Evolutionary conservation across 64 coral and sea anemone genomes (phyloP).

Genomic region (Cladopsammia gracilis): DNA sequence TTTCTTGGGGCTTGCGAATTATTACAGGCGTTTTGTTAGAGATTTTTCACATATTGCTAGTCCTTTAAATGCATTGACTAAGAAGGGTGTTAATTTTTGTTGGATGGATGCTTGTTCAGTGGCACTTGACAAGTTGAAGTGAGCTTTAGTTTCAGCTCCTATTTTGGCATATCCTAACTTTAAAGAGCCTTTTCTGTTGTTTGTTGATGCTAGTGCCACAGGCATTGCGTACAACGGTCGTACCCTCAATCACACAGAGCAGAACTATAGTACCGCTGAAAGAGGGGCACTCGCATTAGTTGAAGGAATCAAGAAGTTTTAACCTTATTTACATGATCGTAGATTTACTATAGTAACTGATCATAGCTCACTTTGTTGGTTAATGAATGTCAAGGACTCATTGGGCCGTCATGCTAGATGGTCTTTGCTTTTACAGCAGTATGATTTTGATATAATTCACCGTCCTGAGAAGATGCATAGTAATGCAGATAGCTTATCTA

Average conservation of each 20-base stretch:
- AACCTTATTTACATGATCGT: conserved; percentile 13
- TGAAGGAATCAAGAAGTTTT: neutral
- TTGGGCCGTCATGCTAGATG: neutral
- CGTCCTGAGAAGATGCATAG: neutral
- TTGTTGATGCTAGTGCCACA: neutral
- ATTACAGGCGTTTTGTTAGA: conserved; percentile 42
- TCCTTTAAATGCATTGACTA: neutral
- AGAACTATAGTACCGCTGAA: conserved; percentile 10
- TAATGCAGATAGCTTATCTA: conserved; percentile 6
- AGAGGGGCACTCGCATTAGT: conserved; percentile 35
- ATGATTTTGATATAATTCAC: conserved; percentile 39
- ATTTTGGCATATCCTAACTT: conserved; percentile 51
- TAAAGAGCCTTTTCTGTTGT: neutral
- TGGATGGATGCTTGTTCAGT: neutral
- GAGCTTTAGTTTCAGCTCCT: conserved; percentile 1
- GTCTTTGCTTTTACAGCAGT: neutral
- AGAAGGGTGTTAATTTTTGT: conserved; percentile 4
- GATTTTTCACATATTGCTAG: conserved; percentile 29
- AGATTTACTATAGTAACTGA: conserved; percentile 10
- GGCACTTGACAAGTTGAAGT: conserved; percentile 29
- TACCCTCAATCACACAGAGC: neutral
- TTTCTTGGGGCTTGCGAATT: conserved; percentile 41
- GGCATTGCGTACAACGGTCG: conserved; percentile 25
- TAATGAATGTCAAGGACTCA: neutral
- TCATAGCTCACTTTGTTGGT: neutral